A percentile compares a stretch with the other conserved stretches of the same genome.
phyloP scores from a whole-genome alignment of 2,888 invertebrate species.

The Philhelius pedissequus region DNA sequence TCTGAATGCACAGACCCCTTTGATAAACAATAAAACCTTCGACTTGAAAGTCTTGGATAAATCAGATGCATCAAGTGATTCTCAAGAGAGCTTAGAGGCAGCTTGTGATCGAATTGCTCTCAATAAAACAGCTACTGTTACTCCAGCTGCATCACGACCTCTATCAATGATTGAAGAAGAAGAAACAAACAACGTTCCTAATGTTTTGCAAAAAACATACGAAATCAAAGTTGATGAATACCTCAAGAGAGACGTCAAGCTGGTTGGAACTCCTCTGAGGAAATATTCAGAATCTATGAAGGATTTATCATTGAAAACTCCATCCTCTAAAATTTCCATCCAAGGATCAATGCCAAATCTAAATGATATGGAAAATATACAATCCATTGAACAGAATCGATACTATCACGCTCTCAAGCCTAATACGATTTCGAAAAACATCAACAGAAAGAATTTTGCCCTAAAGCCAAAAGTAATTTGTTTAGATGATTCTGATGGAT shows the following conservation, averaged over 20 bases:
- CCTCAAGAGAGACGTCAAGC: slow-evolving; percentile 75
- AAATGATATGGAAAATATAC: slow-evolving; percentile 76
- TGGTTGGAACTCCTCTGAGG: slow-evolving; percentile 76
- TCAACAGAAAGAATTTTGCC: not conserved
- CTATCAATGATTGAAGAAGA: slow-evolving; percentile 76
- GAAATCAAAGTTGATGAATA: slow-evolving; percentile 58
- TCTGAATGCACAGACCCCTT: not conserved
- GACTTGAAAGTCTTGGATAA: slow-evolving; percentile 72
- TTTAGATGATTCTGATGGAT: slow-evolving; percentile 70
- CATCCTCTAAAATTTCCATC: slow-evolving; percentile 72
- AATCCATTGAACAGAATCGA: slow-evolving; percentile 78
- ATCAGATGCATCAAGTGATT: slow-evolving; percentile 70
- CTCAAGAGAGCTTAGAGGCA: slow-evolving; percentile 68
- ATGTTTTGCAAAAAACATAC: slow-evolving; percentile 37
- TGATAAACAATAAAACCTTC: slow-evolving; percentile 75
- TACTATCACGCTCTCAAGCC: slow-evolving; percentile 71
- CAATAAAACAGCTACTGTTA: slow-evolving; percentile 74
- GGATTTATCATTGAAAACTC: slow-evolving; percentile 74
- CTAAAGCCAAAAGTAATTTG: slow-evolving; percentile 49
- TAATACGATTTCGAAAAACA: not conserved
- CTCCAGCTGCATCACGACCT: slow-evolving; percentile 69
- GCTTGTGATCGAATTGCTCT: slow-evolving; percentile 55
- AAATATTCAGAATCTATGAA: slow-evolving; percentile 78
- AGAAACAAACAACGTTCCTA: slow-evolving; percentile 69
- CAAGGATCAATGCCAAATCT: slow-evolving; percentile 79